Percentiles rank a stretch among this genome's conserved stretches.
phyloP scores from a whole-genome alignment of 2,797 vertebrate species.

The Leptodactylus fallax region DNA sequence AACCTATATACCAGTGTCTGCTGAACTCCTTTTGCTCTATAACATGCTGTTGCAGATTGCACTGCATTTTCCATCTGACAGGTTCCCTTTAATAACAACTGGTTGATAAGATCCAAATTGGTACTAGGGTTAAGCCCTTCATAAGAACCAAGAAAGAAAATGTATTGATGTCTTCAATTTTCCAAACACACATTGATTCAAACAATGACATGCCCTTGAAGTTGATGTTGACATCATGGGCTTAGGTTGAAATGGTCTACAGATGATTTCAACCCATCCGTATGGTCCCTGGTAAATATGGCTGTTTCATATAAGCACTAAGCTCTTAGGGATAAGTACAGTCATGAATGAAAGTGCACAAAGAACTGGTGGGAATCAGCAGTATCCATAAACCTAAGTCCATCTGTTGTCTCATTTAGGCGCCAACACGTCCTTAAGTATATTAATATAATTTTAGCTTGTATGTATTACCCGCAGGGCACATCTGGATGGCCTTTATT shows the following conservation, averaged over 20 bases:
- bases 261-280: not conserved
- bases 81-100: not conserved
- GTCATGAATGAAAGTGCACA: not conserved
- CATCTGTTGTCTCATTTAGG: not conserved
- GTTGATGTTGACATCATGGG: not conserved
- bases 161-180: not conserved
- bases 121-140: not conserved
- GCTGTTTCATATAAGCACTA: not conserved
- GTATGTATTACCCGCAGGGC: not conserved
- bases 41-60: no score
- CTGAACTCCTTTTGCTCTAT: no score
- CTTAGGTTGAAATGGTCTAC: not conserved
- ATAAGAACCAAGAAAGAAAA: not conserved
- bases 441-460: constrained; percentile 31
- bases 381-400: not conserved
- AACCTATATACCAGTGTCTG: no score
- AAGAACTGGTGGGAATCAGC: not conserved
- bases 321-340: not conserved
- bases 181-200: not conserved
- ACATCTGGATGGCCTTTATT: constrained; percentile 24
- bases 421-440: not conserved
- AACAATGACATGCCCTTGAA: not conserved
- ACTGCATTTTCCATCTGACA: no score
- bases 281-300: not conserved
- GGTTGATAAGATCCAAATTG: not conserved